phyloP scores from a whole-genome alignment of 2,113 vertebrate species.

The Chrysemys picta region DNA sequence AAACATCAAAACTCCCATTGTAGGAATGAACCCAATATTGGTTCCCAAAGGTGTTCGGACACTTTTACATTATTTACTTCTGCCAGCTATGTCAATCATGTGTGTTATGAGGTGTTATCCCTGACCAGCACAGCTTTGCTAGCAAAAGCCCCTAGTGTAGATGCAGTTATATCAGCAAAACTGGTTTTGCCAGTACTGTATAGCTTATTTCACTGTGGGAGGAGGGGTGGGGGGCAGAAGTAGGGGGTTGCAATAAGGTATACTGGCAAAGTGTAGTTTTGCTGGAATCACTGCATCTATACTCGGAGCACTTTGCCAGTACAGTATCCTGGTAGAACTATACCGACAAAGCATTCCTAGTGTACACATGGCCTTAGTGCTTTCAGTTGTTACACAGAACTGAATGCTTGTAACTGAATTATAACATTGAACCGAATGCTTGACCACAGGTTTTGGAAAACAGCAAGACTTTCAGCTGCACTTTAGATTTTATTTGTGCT shows the following conservation, averaged over 20 bases:
- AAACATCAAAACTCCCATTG: background rate
- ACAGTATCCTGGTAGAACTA: background rate
- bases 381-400: background rate
- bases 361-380: background rate
- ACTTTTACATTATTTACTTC: background rate
- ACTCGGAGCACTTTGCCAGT: no score
- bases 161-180: background rate
- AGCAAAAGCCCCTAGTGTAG: background rate
- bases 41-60: background rate
- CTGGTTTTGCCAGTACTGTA: background rate
- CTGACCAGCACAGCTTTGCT: background rate
- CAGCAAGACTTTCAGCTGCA: background rate
- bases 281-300: background rate
- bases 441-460: background rate
- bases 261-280: background rate
- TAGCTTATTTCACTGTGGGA: background rate
- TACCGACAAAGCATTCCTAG: background rate
- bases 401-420: background rate
- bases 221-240: background rate
- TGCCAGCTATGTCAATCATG: background rate
- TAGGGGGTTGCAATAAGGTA: background rate
- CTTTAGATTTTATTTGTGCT: background rate
- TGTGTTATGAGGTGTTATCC: background rate
- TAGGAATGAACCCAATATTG: background rate
- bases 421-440: background rate